Evolutionary conservation across 2,797 vertebrate genomes (phyloP), one percentile per base, ranked within the genome.

Genomic region (Centroberyx gerrardi): DNA sequence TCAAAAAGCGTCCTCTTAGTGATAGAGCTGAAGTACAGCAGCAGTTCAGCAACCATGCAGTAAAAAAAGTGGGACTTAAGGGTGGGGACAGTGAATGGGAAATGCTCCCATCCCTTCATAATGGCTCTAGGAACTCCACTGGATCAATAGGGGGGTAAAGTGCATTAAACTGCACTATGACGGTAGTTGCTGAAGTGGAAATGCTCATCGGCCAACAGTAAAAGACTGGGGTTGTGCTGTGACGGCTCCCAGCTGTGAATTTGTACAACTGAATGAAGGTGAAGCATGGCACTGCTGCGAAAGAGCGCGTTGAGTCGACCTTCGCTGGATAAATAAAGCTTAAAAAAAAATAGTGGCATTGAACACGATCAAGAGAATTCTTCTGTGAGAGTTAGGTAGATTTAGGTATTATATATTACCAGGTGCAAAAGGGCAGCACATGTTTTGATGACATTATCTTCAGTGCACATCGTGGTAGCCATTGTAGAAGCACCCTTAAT

Each of bases 81-180:
- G 8, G 2, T 6, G 51, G 56, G 46, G 74, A 62, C 27, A 68
- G 31, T 31, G 66, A 70, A 29, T 68, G 69, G 65, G 46, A 59
- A 74, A 64, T 68, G 58, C 56, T 77, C 36, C 46, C 60, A 78
- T 36, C 33, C 76, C 74, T 82, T 71, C 60, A 80, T 81, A 76
- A 82, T 70, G 62, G 80, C 55, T 87, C 65, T 68, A 12, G 66
- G 72, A 68, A 70, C 48, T 71, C 72, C 22, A 22, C 22, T 22
- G 22, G 22, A 22, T 22, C 22, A 22, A 22, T 22, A 22, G 22
- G 22, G 22, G 22, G 22, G 22, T 22, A 22, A 22, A 22, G 22
- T 22, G 22, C 22, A 22, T 22, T 86, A 68, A 72, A 48, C 78
- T 78, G 80, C 53, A 28, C 18, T 27, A 52, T 62, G 18, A 60